A percentile compares a stretch with the other conserved stretches of the same genome.
Conservation (phyloP, 2,888 invertebrate genomes). For the Limnephilus rhombicus region DNA sequence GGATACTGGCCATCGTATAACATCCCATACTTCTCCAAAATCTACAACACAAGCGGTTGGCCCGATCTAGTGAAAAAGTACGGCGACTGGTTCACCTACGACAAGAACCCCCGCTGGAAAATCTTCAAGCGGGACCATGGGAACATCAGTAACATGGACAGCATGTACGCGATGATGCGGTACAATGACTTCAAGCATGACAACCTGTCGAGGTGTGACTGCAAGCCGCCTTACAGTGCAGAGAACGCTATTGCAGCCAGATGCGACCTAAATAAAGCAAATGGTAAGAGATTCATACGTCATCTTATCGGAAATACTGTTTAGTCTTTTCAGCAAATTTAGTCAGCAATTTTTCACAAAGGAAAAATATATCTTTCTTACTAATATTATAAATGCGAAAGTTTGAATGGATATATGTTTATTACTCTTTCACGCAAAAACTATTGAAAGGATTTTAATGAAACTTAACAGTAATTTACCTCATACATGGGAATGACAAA, state of each 20-base stretch:
- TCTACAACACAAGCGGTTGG: slow-evolving; percentile 82
- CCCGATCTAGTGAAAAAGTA: slow-evolving; percentile 75
- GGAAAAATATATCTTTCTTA: too few relatives aligned
- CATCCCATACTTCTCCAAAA: slow-evolving; percentile 80
- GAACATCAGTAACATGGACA: slow-evolving; percentile 77
- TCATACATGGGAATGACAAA: too few relatives aligned
- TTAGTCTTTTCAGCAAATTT: background rate
- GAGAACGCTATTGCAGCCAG: slow-evolving; percentile 85
- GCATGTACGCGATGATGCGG: slow-evolving; percentile 80
- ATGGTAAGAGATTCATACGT: slow-evolving; percentile 73
- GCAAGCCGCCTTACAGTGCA: slow-evolving; percentile 84
- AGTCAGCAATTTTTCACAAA: too few relatives aligned
- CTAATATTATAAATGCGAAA: too few relatives aligned
- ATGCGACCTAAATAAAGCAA: slow-evolving; percentile 83
- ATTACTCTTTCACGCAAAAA: too few relatives aligned
- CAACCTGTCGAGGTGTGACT: slow-evolving; percentile 82
- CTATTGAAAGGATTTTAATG: too few relatives aligned
- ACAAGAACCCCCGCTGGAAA: slow-evolving; percentile 80
- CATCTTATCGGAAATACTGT: too few relatives aligned
- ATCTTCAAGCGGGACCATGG: slow-evolving; percentile 81
- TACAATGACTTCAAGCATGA: slow-evolving; percentile 86
- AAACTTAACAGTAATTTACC: too few relatives aligned
- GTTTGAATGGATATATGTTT: too few relatives aligned
- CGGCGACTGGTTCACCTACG: slow-evolving; percentile 81
- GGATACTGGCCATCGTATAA: slow-evolving; percentile 86